phyloP scores from a whole-genome alignment of 2,888 invertebrate genomes.

The Tineola bisselliella region DNA sequence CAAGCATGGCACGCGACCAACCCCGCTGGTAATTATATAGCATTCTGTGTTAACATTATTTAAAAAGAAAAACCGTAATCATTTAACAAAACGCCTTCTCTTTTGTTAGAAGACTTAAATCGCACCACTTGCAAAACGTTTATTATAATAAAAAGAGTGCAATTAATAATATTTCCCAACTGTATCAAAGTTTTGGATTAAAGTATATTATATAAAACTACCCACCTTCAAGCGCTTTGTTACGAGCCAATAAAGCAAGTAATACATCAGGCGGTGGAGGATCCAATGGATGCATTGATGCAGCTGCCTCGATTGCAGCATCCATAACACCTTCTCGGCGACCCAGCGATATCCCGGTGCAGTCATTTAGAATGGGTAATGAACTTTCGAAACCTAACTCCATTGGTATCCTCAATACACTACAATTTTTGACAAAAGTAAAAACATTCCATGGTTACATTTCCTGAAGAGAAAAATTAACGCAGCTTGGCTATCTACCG shows the following conservation, averaged over 20 bases:
- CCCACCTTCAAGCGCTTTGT: constrained; percentile 90
- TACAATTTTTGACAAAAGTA: not conserved
- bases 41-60: constrained; percentile 27
- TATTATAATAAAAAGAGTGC: too few relatives aligned
- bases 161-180: too few relatives aligned
- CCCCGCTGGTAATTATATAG: constrained; percentile 36
- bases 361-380: constrained; percentile 37
- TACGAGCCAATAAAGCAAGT: constrained; percentile 83
- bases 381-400: constrained; percentile 13
- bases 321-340: constrained; percentile 37
- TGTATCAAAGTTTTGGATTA: not conserved
- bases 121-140: too few relatives aligned
- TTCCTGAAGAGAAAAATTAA: not conserved
- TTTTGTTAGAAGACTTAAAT: not conserved
- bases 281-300: constrained; percentile 48
- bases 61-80: constrained; percentile 3
- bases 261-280: constrained; percentile 85
- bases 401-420: constrained; percentile 18
- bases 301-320: constrained; percentile 32
- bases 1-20: constrained; percentile 30
- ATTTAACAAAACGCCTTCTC: constrained; percentile 13
- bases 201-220: constrained; percentile 6
- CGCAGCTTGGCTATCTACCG: not conserved
- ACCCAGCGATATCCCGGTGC: constrained; percentile 23
- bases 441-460: not conserved